Evolutionary conservation across 2,888 invertebrate genomes (phyloP).

Genomic region (Tetranychus piercei): DNA sequence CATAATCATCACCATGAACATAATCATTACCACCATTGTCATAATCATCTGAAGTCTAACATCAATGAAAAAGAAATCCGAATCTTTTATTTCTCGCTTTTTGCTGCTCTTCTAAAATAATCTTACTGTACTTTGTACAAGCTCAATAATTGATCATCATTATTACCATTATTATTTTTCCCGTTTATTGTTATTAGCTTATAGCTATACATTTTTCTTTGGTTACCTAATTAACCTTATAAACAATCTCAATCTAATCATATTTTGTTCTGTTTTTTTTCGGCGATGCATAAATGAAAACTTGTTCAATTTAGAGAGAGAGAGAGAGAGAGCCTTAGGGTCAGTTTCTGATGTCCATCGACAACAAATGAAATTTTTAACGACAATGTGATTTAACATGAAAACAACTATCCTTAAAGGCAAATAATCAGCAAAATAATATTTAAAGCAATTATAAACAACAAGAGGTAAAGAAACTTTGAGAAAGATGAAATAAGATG

Average conservation of each 20-base stretch:
- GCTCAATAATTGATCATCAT: background rate
- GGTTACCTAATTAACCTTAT: background rate
- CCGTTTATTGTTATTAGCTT: background rate
- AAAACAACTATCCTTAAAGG: background rate
- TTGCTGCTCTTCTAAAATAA: too few species aligned
- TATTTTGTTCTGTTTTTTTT: background rate
- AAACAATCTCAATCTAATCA: background rate
- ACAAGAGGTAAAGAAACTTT: background rate
- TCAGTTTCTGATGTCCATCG: too few species aligned
- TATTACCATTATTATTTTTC: background rate
- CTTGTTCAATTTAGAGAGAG: too few species aligned
- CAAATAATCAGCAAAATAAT: background rate
- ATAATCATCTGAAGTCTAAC: too few species aligned
- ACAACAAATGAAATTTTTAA: too few species aligned
- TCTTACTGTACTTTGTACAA: background rate
- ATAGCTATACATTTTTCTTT: background rate
- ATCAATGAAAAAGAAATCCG: too few species aligned
- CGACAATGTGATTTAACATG: background rate
- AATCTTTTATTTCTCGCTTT: too few species aligned
- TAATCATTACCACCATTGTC: background rate
- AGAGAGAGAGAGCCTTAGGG: too few species aligned
- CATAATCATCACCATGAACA: background rate
- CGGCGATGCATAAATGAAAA: too few species aligned
- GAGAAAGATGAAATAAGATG: background rate
- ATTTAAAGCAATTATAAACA: background rate